A percentile compares a stretch with the other conserved stretches of the same genome.
Evolutionary conservation across 2,113 vertebrate species (phyloP).

Genomic region (Chauna torquata): DNA sequence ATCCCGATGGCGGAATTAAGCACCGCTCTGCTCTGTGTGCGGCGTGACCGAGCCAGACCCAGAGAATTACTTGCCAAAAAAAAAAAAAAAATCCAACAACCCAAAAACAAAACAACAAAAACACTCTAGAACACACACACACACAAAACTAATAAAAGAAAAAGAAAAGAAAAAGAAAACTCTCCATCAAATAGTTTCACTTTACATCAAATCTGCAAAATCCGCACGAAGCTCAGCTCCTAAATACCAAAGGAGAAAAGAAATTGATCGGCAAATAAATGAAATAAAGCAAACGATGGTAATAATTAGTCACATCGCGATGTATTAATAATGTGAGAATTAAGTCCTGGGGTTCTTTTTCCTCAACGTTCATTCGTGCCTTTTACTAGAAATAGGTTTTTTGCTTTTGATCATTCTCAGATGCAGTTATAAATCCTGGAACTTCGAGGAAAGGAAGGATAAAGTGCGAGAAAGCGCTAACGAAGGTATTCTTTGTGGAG

Average conservation of each 20-base stretch:
- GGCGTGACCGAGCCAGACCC: neutral
- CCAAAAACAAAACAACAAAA: neutral
- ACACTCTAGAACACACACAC: neutral
- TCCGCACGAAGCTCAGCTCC: neutral
- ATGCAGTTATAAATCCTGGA: neutral
- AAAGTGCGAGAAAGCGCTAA: constrained; percentile 68
- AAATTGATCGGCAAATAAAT: neutral
- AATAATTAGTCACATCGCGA: neutral
- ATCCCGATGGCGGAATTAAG: neutral
- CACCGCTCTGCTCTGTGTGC: neutral
- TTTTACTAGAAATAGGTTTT: neutral
- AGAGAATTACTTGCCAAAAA: neutral
- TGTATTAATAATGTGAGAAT: neutral
- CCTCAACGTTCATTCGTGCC: neutral
- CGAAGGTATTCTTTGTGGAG: constrained; percentile 70
- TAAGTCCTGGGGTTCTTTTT: neutral
- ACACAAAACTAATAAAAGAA: neutral
- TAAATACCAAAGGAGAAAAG: neutral
- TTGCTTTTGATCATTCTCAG: neutral
- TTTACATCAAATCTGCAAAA: neutral
- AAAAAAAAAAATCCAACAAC: neutral
- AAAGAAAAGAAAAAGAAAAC: neutral
- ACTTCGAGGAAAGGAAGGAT: neutral
- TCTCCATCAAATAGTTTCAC: neutral
- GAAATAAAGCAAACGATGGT: neutral